Percentiles rank a stretch among this genome's conserved stretches.
Conservation (phyloP, 2,113 vertebrate genomes). For the Saimiri boliviensis region DNA sequence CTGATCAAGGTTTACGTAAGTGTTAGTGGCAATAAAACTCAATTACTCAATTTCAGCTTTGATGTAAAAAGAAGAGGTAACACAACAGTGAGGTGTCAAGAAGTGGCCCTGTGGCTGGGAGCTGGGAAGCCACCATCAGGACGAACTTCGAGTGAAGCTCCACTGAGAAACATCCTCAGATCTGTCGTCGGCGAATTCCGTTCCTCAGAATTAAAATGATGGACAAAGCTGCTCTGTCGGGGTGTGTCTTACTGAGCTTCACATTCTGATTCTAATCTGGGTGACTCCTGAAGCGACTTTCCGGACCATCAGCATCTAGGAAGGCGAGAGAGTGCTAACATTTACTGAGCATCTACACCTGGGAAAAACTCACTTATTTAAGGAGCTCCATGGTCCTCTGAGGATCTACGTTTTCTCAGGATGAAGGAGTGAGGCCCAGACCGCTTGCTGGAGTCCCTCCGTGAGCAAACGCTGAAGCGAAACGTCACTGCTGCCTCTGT, state of each 20-base stretch:
- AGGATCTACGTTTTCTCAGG: neutral
- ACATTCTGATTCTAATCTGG: neutral
- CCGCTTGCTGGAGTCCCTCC: no score
- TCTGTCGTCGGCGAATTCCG: neutral
- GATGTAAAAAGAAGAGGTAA: neutral
- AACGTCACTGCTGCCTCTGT: rapidly evolving
- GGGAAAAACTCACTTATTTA: neutral
- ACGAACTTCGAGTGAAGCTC: neutral
- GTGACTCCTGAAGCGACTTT: neutral
- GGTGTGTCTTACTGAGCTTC: neutral
- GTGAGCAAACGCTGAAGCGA: rapidly evolving
- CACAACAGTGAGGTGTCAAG: neutral
- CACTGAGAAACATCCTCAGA: neutral
- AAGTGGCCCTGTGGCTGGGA: rapidly evolving
- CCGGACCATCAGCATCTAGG: neutral
- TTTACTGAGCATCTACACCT: neutral
- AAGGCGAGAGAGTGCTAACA: rapidly evolving
- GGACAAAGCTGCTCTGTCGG: neutral
- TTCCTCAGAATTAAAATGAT: neutral
- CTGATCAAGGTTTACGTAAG: neutral
- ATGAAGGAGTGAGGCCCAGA: neutral
- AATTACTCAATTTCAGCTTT: neutral
- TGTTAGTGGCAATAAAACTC: neutral
- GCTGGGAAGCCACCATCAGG: neutral
- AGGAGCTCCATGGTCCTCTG: neutral